phyloP scores from a whole-genome alignment of 1,140 invertebrate species.

The Diploscapter pachys region DNA sequence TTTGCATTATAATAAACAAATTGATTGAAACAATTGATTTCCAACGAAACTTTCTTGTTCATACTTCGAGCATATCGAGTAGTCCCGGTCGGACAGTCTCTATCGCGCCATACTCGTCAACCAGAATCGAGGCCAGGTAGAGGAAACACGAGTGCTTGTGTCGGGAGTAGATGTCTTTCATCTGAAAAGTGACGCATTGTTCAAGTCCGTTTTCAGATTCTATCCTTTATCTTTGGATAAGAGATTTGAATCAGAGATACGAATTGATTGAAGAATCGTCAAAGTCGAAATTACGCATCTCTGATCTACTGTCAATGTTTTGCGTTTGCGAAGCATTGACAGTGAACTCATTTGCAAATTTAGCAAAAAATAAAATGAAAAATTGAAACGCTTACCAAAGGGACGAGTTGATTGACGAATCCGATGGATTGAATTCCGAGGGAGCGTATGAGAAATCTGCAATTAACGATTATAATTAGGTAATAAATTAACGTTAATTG shows the following conservation, averaged over 20 bases:
- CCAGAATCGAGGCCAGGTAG: constrained; percentile 87
- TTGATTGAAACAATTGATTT: too few species aligned
- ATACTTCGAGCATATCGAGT: constrained; percentile 74
- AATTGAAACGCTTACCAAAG: too few species aligned
- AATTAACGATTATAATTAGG: neutral
- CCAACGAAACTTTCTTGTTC: neutral
- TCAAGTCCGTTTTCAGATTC: neutral
- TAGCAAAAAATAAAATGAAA: too few species aligned
- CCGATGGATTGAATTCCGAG: constrained; percentile 71
- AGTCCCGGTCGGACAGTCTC: constrained; percentile 71
- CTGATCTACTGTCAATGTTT: too few species aligned
- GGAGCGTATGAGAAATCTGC: constrained; percentile 76
- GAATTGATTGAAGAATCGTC: too few species aligned
- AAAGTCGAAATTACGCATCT: too few species aligned
- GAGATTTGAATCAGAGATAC: too few species aligned
- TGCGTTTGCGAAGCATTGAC: too few species aligned
- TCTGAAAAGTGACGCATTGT: constrained; percentile 63
- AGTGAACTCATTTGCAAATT: too few species aligned
- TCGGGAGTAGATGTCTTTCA: constrained; percentile 75
- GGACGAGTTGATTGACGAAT: neutral
- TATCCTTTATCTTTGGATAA: too few species aligned
- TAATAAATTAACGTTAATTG: too few species aligned
- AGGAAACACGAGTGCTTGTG: constrained; percentile 89
- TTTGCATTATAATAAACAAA: too few species aligned
- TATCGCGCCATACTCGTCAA: constrained; percentile 83